Base-by-base conservation (phyloP, 2,888 invertebrate species). In the Lasioglossum morio region DNA sequence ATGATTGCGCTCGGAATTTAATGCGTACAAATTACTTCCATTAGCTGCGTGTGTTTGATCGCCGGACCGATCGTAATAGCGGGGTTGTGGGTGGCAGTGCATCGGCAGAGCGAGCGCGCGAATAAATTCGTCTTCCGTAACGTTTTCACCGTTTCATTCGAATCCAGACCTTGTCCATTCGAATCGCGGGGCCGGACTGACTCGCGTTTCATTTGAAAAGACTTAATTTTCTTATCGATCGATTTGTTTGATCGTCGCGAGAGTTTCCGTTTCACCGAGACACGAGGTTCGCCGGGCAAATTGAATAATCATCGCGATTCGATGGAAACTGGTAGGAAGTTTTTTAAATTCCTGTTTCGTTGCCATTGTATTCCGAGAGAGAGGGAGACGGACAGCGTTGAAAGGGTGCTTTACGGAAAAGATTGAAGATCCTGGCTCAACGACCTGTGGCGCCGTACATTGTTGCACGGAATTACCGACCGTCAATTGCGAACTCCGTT, bases 401-500 rank as follows among this genome's bases (percentile, higher is more conserved):
- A 63, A 74, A 69, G 60, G 57, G 77, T 40, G 30, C 48, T 82
- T 83, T 82, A 78, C 75, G 53, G 74, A 81, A 78, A 82, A 82
- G 73, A 81, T 82, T 76, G 74, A 88, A 70, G 85, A 80, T 81
- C 85, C 79, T 79, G 80, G 88, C 85, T 89, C 89, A 90, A 91
- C 90, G 89, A 89, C 90, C 87, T 87, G 88, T 89, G 87, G 88
- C 88, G 89, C 87, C 89, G 80, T 79, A 83, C 76, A 85, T 87
- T 85, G 88, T 87, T 81, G 85, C 81, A 34, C 86, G 90, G 90
- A 91, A 92, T 93, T 91, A 91, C 91, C 88, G 90, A 90, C 91
- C 92, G 91, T 90, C 93, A 93, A 92, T 91, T 92, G 91, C 90
- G 80, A 86, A 88, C 88, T 85, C 90, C 91, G 92, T 92, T 92